Conservation (phyloP, 2,888 invertebrate genomes). For the Erebia ligea region DNA sequence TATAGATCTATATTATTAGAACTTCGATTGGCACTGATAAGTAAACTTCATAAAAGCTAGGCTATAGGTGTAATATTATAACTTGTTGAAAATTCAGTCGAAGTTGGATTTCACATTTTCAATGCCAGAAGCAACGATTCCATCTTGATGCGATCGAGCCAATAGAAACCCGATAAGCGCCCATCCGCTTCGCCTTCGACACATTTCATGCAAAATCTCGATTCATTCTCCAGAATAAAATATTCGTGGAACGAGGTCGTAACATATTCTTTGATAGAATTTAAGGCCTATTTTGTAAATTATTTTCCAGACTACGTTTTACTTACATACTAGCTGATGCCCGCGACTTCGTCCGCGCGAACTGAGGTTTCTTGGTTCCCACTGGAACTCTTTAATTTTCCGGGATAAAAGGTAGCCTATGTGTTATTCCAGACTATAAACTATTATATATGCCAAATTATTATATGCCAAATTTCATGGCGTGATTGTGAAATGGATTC, state of each 20-base stretch:
- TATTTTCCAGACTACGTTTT: background rate
- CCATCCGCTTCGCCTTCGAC: constrained; percentile 28
- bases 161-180: constrained; percentile 41
- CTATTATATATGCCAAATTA: too few relatives aligned
- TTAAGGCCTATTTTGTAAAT: constrained; percentile 2
- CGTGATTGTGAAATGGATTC: too few relatives aligned
- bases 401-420: too few relatives aligned
- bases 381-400: too few relatives aligned
- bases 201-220: constrained; percentile 40
- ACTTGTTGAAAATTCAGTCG: constrained; percentile 16
- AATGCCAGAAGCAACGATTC: constrained; percentile 13
- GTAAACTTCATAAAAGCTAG: background rate
- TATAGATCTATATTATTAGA: too few relatives aligned
- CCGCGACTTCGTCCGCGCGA: too few relatives aligned
- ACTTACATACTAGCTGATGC: too few relatives aligned
- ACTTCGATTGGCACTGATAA: background rate
- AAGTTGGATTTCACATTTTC: constrained; percentile 15
- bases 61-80: background rate
- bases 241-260: background rate
- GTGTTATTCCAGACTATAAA: too few relatives aligned
- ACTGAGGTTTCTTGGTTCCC: too few relatives aligned
- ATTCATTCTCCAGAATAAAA: constrained; percentile 28
- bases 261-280: constrained; percentile 11
- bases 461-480: too few relatives aligned
- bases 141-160: constrained; percentile 32